A percentile compares a stretch with the other conserved stretches of the same genome.
phyloP scores from a whole-genome alignment of 2,113 vertebrate species.

The Empidonax traillii region DNA sequence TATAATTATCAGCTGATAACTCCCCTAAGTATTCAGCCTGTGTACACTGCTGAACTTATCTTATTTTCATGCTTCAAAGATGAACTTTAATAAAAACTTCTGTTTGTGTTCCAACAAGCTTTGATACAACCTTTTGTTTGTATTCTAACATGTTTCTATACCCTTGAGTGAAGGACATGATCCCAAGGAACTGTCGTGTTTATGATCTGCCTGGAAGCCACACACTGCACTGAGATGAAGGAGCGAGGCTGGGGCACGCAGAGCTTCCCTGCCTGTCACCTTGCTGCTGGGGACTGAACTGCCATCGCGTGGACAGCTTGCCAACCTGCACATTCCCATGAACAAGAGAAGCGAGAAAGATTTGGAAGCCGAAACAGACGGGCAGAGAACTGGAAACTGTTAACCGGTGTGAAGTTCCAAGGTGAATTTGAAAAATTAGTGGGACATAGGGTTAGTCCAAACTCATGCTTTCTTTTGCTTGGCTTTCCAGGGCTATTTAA shows the following conservation, averaged over 20 bases:
- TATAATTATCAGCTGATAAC: not conserved
- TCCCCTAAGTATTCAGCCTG: not conserved
- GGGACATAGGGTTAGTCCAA: not conserved
- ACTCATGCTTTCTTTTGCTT: not conserved
- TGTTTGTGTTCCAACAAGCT: not conserved
- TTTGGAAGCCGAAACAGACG: not conserved
- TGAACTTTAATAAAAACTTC: not conserved
- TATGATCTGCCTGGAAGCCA: not conserved
- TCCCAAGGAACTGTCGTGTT: not conserved
- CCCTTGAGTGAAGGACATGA: not conserved
- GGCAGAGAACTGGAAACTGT: not conserved
- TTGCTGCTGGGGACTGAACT: not conserved
- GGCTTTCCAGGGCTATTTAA: not conserved
- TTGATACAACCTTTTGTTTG: not conserved
- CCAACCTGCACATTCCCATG: not conserved
- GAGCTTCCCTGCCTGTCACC: not conserved
- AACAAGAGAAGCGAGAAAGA: not conserved
- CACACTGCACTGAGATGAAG: fast-evolving
- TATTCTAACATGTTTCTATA: not conserved
- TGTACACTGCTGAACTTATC: not conserved
- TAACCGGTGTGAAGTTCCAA: not conserved
- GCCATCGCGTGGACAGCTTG: not conserved
- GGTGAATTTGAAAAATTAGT: not conserved
- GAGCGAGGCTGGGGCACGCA: not conserved
- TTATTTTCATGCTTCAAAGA: not conserved